A percentile compares a stretch with the other conserved stretches of the same genome.
phyloP scores from a whole-genome alignment of 2,113 vertebrate genomes.

The Monarcha castaneiventris region DNA sequence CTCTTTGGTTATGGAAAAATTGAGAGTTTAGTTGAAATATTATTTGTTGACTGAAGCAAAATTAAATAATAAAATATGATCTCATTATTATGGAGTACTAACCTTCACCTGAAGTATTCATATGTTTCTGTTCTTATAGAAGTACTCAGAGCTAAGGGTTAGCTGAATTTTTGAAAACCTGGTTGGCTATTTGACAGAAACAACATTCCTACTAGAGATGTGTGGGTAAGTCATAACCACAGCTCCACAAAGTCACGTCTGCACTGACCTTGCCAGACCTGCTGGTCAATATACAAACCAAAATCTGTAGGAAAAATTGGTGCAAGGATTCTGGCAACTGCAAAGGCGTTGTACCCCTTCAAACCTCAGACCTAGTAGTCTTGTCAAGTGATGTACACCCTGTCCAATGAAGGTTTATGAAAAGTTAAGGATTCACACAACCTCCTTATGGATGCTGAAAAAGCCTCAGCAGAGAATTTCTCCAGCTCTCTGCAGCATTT shows the following conservation, averaged over 20 bases:
- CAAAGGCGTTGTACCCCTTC: not conserved
- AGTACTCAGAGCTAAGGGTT: not conserved
- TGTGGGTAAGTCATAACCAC: not conserved
- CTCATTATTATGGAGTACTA: not conserved
- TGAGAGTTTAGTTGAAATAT: not conserved
- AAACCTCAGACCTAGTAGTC: not conserved
- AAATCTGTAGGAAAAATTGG: not conserved
- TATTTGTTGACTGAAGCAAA: not conserved
- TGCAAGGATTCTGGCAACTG: not conserved
- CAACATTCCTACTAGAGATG: not conserved
- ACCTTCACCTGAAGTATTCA: not conserved
- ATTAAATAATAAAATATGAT: not conserved
- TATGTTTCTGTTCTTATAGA: not conserved
- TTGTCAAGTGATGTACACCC: not conserved
- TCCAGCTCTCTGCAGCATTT: too few relatives aligned
- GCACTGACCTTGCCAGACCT: not conserved
- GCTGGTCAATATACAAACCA: not conserved
- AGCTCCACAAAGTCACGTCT: not conserved
- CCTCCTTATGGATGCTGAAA: too few relatives aligned
- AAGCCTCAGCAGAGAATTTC: too few relatives aligned
- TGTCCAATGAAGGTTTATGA: not conserved
- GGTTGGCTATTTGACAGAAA: not conserved
- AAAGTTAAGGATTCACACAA: not conserved
- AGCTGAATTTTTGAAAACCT: not conserved
- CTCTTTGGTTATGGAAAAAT: not conserved